Base-by-base conservation (phyloP, 2,797 vertebrate species). In the Gadopsis marmoratus region DNA sequence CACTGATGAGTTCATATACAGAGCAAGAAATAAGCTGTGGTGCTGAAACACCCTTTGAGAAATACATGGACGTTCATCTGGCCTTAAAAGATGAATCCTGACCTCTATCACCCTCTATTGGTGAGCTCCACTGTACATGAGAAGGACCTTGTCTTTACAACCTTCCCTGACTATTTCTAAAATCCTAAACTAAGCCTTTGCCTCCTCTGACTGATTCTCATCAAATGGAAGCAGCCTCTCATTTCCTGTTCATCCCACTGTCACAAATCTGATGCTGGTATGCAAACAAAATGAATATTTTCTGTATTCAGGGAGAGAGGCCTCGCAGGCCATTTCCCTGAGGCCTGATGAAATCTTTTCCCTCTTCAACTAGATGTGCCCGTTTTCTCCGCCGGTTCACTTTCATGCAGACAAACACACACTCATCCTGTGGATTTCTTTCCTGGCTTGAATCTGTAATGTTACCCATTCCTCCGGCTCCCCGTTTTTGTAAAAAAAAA, bases 101-200 rank as follows among this genome's bases (percentile, higher is more conserved):
- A 74, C 41, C 14, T 78, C 17, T 76, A 47, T n/a, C 54, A 19
- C 82, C 85, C 76, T 58, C 87, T 79, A 9, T 48, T 48, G 47
- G 47, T 48, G 47, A 48, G 3, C 47, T 1, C 47, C 17, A 8
- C 47, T 48, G 47, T 21, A 48, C 47, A 48, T 8, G 1, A 48
- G 47, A 48, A 19, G 47, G 17, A 19, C 14, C 43, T 0, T 45
- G 43, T 13, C 45, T 47, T 7, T 47, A 47, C 5, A 47, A 47
- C 17, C 19, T 47, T 47, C 45, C 7, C 17, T 7, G 19, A 19
- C 1, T 7, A 29, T 69, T 60, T 68, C 63, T 54, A 67, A 59
- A 71, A 63, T 45, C 60, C 26, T n/a, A 0, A 55, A 62, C 73
- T 51, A 76, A 82, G 35, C 58, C 53, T 35, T 14, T 11, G 37